Percentiles rank a stretch among this genome's conserved stretches.
Conservation (phyloP, 1,140 invertebrate genomes). For the Halesus radiatus region DNA sequence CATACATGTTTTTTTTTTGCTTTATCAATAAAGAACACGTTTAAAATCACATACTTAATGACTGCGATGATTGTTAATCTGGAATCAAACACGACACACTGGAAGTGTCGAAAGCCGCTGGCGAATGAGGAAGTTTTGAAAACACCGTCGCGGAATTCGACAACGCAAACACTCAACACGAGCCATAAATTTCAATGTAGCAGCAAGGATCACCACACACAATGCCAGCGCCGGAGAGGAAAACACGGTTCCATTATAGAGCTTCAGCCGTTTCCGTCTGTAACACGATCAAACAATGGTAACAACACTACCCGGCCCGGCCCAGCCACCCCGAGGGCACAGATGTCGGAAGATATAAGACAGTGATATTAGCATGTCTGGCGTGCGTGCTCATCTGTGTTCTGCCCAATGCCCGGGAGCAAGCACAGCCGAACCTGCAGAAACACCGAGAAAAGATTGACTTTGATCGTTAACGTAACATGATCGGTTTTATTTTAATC, state of each 20-base stretch:
- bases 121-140: constrained; percentile 34
- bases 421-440: not conserved
- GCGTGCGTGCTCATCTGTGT: constrained; percentile 2
- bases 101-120: constrained; percentile 11
- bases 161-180: constrained; percentile 26
- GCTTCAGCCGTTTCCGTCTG: constrained; percentile 26
- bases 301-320: constrained; percentile 8
- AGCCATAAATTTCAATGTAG: constrained; percentile 33
- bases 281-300: constrained; percentile 41
- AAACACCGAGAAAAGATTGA: not conserved
- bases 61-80: constrained; percentile 15
- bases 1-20: too few relatives aligned
- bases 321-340: constrained; percentile 8
- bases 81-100: not conserved
- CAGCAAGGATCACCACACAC: constrained; percentile 38
- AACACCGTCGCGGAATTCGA: constrained; percentile 33
- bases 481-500: too few relatives aligned
- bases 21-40: too few relatives aligned
- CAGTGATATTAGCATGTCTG: constrained; percentile 4
- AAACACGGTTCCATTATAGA: constrained; percentile 40
- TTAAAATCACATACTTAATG: not conserved
- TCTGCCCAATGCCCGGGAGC: not conserved
- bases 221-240: constrained; percentile 23
- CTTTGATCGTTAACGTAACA: too few relatives aligned
- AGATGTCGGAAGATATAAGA: constrained; percentile 33